A percentile compares a stretch with the other conserved stretches of the same genome.
Evolutionary conservation across 2,797 vertebrate genomes (phyloP).

Genomic region (Ptychadena robeensis): DNA sequence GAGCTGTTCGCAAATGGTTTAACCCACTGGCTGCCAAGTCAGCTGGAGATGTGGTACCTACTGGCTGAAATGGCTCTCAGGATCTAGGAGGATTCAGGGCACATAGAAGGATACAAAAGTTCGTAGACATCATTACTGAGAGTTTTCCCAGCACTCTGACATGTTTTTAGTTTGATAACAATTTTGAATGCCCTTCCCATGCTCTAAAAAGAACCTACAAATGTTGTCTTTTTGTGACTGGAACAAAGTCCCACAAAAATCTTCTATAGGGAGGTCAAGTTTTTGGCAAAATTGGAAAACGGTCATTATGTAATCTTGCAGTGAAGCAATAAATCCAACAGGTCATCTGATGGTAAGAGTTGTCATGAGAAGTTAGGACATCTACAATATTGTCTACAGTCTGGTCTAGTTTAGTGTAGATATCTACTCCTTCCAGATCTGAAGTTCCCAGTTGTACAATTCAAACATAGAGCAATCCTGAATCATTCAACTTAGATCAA

Average conservation of each 20-base stretch:
- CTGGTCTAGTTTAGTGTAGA: too few species aligned
- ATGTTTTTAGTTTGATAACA: neutral
- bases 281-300: neutral
- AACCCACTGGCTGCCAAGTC: slow-evolving; percentile 18
- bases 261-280: neutral
- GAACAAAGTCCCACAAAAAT: neutral
- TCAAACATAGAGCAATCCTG: too few species aligned
- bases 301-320: neutral
- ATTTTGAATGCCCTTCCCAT: neutral
- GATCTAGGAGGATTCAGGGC: neutral
- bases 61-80: neutral
- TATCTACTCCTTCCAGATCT: neutral
- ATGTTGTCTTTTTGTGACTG: neutral
- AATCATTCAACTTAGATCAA: too few species aligned
- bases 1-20: slow-evolving; percentile 50
- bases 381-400: neutral
- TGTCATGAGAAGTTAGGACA: neutral
- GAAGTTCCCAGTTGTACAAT: neutral
- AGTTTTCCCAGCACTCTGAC: neutral
- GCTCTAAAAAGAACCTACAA: neutral
- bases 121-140: neutral
- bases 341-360: neutral
- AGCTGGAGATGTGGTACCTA: neutral
- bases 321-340: neutral
- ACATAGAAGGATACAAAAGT: neutral